Evolutionary conservation across 1,140 invertebrate species (phyloP).

Genomic region (Himalopsyche phryganea): DNA sequence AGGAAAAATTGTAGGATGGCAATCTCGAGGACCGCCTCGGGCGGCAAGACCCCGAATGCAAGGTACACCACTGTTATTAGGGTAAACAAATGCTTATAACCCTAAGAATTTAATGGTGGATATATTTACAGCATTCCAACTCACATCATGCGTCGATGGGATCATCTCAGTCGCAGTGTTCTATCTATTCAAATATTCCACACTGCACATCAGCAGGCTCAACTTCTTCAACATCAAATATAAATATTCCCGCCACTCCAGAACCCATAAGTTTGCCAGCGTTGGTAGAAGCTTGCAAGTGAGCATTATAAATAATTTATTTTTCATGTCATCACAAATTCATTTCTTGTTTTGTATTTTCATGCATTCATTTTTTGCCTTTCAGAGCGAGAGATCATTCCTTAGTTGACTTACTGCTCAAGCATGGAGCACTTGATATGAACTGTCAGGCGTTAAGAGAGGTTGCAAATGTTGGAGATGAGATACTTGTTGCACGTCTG

Average conservation of each 20-base stretch:
- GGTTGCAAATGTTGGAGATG: slow-evolving; percentile 66
- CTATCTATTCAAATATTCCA: slow-evolving; percentile 9
- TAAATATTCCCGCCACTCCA: slow-evolving; percentile 1
- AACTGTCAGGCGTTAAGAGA: slow-evolving; percentile 77
- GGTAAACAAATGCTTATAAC: too few species aligned
- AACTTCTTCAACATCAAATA: background rate
- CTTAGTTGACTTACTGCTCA: slow-evolving; percentile 73
- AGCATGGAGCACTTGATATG: slow-evolving; percentile 83
- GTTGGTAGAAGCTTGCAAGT: slow-evolving; percentile 68
- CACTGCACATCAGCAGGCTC: background rate
- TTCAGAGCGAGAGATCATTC: slow-evolving; percentile 53
- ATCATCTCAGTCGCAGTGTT: slow-evolving; percentile 24
- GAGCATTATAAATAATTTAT: background rate
- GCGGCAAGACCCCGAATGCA: too few species aligned
- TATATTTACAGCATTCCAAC: slow-evolving; percentile 28
- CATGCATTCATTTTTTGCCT: too few species aligned
- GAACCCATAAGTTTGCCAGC: slow-evolving; percentile 40
- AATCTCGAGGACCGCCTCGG: too few species aligned
- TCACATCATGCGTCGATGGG: slow-evolving; percentile 12
- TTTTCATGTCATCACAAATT: too few species aligned
- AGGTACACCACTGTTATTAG: too few species aligned
- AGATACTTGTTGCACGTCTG: slow-evolving; percentile 69
- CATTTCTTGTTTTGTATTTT: too few species aligned
- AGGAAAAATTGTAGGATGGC: too few species aligned
- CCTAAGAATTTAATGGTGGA: too few species aligned